Percentiles rank a stretch among this genome's conserved stretches.
Conservation (phyloP, 1,140 invertebrate species). For the Lanistes nyassanus region DNA sequence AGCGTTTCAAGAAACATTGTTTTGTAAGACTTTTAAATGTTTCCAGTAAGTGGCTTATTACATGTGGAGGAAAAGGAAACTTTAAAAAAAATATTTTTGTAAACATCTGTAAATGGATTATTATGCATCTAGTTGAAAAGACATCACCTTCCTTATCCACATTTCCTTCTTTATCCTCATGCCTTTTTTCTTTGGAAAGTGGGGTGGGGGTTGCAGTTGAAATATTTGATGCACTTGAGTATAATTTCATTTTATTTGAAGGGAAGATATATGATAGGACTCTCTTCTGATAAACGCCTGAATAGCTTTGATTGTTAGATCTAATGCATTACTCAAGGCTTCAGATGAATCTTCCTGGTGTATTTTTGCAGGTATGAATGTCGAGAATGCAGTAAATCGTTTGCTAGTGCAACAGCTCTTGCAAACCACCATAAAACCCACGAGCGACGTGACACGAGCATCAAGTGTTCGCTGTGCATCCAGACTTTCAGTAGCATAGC, state of each 20-base stretch:
- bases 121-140: too few relatives aligned
- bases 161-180: too few relatives aligned
- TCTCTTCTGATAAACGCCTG: too few relatives aligned
- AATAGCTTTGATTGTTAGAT: not conserved
- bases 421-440: slow-evolving; percentile 54
- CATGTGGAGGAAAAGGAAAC: too few relatives aligned
- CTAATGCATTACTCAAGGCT: not conserved
- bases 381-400: slow-evolving; percentile 52
- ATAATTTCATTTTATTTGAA: not conserved
- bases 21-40: too few relatives aligned
- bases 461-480: slow-evolving; percentile 60
- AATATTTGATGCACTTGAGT: slow-evolving; percentile 1
- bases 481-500: slow-evolving; percentile 46
- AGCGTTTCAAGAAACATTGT: slow-evolving; percentile 15
- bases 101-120: too few relatives aligned
- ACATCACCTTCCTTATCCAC: too few relatives aligned
- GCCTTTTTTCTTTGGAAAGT: too few relatives aligned
- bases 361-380: slow-evolving; percentile 37
- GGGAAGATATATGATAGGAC: too few relatives aligned
- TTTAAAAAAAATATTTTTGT: too few relatives aligned
- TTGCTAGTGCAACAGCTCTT: slow-evolving; percentile 45
- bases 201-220: too few relatives aligned
- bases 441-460: slow-evolving; percentile 36
- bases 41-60: too few relatives aligned
- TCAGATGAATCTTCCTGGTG: not conserved